Base-by-base conservation (phyloP, 1,140 invertebrate genomes). In the Papilio helenus region DNA sequence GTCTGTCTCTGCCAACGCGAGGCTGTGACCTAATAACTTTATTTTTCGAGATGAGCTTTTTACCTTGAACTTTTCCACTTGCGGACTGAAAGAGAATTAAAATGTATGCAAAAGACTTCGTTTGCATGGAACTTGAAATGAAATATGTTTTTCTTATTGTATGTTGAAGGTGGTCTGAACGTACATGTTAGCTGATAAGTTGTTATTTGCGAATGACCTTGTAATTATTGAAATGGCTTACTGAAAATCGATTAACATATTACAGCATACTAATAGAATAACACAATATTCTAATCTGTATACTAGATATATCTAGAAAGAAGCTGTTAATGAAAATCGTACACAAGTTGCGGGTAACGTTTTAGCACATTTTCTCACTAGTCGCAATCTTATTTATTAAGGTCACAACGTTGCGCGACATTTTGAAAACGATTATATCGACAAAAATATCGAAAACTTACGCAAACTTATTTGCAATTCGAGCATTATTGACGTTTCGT, bases 1-100 rank as follows among this genome's bases (percentile, higher is more conserved):
- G 26, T 26, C 26, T 29, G 58, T 29, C 61, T 68, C 26, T 14
- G 26, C 61, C 61, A 29, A 68, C 26, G 23, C 61, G 61, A 68
- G 61, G 61, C 61, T 68, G 61, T 68, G 61, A 68, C 61, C 61
- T 29, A 68, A 68, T 68, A 29, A 68, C 23, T 29, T 68, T 34
- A 16, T 68, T 68, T 68, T 68, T 29, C 61, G 61, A 68, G 61
- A 68, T 68, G 61, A 68, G 61, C 61, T 68, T 29, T 68, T 29
- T 29, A 68, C 61, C 61, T 68, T 68, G 61, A 68, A 68, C 61
- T 68, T 68, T 68, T 68, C 61, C 26, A 68, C 61, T 68, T 29
- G 61, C 61, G 23, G 26, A 68, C 26, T 68, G 61, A 68, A 68
- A 68, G 26, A 29, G 26, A 68, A 68, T 68, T 68, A 29, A 68